Evolutionary conservation across 2,888 invertebrate species (phyloP).

Genomic region (Cylloceria caligata): DNA sequence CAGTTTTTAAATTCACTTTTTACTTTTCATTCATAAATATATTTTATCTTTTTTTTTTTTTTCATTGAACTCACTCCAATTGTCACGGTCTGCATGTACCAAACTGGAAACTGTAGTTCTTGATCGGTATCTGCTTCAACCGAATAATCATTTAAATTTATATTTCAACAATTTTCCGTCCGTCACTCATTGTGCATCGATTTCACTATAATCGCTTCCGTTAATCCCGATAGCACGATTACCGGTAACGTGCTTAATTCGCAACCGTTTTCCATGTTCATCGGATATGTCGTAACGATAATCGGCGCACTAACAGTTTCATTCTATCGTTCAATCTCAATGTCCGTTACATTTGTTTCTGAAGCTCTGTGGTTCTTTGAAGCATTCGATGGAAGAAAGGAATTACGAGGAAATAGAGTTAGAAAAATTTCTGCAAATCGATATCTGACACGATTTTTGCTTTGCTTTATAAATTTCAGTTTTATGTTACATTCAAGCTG

Average conservation of each 20-base stretch:
- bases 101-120: background rate
- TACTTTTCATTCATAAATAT: background rate
- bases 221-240: background rate
- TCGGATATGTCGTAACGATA: conserved; percentile 50
- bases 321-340: conserved; percentile 12
- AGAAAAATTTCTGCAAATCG: no score
- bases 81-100: conserved; percentile 13
- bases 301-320: conserved; percentile 8
- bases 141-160: no score
- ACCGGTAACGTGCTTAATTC: conserved; percentile 20
- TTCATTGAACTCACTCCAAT: background rate
- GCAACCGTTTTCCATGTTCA: conserved; percentile 24
- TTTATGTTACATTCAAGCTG: no score
- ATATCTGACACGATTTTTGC: no score
- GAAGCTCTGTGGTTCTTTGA: no score
- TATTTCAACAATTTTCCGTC: no score
- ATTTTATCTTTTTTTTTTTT: background rate
- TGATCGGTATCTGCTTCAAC: no score
- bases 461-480: no score
- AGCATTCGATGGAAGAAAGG: no score
- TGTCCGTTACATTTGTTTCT: conserved; percentile 66
- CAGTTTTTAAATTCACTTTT: conserved; percentile 25
- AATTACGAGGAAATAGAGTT: no score
- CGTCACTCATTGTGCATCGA: no score
- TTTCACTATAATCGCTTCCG: background rate